Percentiles rank a stretch among this genome's conserved stretches.
Conservation (phyloP, 2,888 invertebrate genomes). For the Anodontia alba region DNA sequence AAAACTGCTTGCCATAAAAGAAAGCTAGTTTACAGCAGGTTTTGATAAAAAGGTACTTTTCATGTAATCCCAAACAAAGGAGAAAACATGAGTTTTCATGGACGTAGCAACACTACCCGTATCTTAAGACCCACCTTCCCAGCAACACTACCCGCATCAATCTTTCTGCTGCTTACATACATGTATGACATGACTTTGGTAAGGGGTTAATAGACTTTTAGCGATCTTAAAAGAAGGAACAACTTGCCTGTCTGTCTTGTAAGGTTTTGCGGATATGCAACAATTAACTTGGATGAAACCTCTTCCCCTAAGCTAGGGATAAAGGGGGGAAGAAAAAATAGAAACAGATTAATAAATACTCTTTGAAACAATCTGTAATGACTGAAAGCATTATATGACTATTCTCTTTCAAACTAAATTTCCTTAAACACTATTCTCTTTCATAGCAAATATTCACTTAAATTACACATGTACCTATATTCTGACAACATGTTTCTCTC, state of each 20-base stretch:
- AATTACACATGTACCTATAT: too few species aligned
- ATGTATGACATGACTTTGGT: neutral
- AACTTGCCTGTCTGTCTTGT: slow-evolving; percentile 77
- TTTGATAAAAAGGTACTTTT: too few species aligned
- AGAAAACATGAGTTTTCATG: neutral
- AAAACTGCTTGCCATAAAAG: too few species aligned
- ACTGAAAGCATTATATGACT: neutral
- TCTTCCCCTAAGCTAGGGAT: slow-evolving; percentile 86
- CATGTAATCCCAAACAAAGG: too few species aligned
- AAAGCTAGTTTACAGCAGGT: too few species aligned
- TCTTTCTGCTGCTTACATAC: neutral
- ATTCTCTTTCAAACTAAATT: slow-evolving; percentile 4
- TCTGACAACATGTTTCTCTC: too few species aligned
- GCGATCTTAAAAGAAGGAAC: slow-evolving; percentile 43
- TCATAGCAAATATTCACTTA: neutral
- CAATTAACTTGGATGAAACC: slow-evolving; percentile 80
- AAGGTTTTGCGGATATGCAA: slow-evolving; percentile 34
- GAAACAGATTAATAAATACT: slow-evolving; percentile 78
- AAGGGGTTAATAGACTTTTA: neutral
- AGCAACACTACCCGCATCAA: too few species aligned
- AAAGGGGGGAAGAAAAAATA: slow-evolving; percentile 85
- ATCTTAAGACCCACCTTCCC: neutral
- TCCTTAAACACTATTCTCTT: neutral
- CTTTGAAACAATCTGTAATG: slow-evolving; percentile 11
- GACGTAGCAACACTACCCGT: neutral